A percentile compares a stretch with the other conserved stretches of the same genome.
Conservation (phyloP, 2,888 invertebrate species). For the Venusia cambrica region DNA sequence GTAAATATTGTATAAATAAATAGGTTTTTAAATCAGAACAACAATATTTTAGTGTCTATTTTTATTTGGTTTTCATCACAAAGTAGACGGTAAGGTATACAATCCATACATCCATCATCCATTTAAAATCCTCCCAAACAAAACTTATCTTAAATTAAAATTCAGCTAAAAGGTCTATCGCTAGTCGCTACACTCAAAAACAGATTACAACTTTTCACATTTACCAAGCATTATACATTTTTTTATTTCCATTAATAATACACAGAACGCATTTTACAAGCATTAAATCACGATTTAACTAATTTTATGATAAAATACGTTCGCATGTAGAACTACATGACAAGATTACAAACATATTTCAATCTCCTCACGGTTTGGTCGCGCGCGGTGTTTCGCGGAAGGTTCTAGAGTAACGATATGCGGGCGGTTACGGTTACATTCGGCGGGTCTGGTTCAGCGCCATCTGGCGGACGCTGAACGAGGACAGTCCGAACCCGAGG, state of each 20-base stretch:
- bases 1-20: no score
- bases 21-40: conserved; percentile 28
- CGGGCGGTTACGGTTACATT: conserved; percentile 41
- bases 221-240: conserved; percentile 47
- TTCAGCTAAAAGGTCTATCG: conserved; percentile 28
- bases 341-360: conserved; percentile 30
- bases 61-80: conserved; percentile 73
- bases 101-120: conserved; percentile 31
- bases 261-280: conserved; percentile 27
- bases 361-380: conserved; percentile 22
- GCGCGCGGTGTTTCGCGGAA: conserved; percentile 18
- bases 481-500: conserved; percentile 81
- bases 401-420: conserved; percentile 27
- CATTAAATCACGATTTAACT: conserved; percentile 26
- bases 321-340: conserved; percentile 16
- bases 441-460: conserved; percentile 69
- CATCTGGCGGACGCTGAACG: conserved; percentile 84
- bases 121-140: conserved; percentile 28
- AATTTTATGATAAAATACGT: conserved; percentile 26
- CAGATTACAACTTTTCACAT: conserved; percentile 50
- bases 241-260: conserved; percentile 33
- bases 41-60: conserved; percentile 37
- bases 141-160: conserved; percentile 41
- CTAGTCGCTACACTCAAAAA: conserved; percentile 35
- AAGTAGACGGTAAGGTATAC: conserved; percentile 36